Base-by-base conservation (phyloP, 2,888 invertebrate genomes). In the Portevinia maculata region DNA sequence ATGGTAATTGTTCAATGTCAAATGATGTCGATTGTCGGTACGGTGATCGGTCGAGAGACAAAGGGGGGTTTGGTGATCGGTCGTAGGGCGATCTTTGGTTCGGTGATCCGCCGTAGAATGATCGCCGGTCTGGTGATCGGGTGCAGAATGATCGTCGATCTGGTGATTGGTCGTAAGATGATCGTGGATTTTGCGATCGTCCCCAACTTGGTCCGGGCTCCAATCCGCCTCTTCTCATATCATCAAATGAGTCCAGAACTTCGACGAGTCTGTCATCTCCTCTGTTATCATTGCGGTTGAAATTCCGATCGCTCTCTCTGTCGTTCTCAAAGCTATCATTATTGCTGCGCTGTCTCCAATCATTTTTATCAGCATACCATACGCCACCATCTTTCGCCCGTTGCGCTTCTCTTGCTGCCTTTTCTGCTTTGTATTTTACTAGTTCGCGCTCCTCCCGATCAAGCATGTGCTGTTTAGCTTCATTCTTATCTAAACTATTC, bases 361-460 rank as follows among this genome's bases (percentile, higher is more conserved):
- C 19, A 11, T 44, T 3, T 19, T 19, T 44, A 19, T 5, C 19
- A 1, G 15, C 44, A 44, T 44, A 44, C 44, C 44, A 44, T 6
- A 37, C 3, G 0, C 13, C 37, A 7, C 24, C 13, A 13, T 57
- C 39, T 57, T 11, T n/a, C 2, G 9, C 0, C 15, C 15, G 24
- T 1, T 1, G 15, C 28, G 39, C 57, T 3, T 48, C 46, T 11
- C 32, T 24, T n/a, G 9, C 19, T 0, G 17, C 71, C 0, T 57
- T 62, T 13, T 70, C 57, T 0, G 48, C 50, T 8, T 19, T 50
- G 24, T 11, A 50, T 13, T 48, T 41, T 1, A 34, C 55, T 55
- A 15, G 1, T 30, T 71, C 70, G 0, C 24, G 55, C 11, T 78
- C 76, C 6, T 76, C 50, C 19, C 59, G 57, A 19, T 75, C 74